Evolutionary conservation across 2,888 invertebrate genomes (phyloP), one percentile per base, ranked within the genome.

Genomic region (Apotomis betuletana): DNA sequence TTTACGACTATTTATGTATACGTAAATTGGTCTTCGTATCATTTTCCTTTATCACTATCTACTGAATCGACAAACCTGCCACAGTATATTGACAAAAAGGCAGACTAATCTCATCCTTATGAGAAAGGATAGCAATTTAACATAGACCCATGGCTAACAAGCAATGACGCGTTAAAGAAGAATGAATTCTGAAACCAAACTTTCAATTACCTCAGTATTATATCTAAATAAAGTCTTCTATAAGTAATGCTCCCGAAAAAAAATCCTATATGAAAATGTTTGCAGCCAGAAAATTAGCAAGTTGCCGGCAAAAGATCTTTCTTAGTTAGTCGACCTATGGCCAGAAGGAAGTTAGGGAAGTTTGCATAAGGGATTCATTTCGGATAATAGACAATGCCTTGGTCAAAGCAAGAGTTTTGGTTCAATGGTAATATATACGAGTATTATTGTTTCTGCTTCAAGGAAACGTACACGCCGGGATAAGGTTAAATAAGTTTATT

Each of bases 1-100:
- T 63, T 69, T 69, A 63, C 69, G 51, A 69, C 57, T n/a, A 57
- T 57, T 69, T 55, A 62, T n/a, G n/a, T n/a, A n/a, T 69, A 57
- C 62, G 36, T 55, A 57, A 63, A 63, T 62, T 57, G 62, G 46
- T 69, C 38, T 67, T 8, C 27, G 60, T 44, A 60, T 61, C 60
- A 69, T 63, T 69, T 63, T 51, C 62, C 57, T 63, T 63, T 63
- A 69, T 69, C 62, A 55, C 46, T 62, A 63, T 63, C 62, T 15
- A 58, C 63, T 69, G 62, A 63, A 55, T 69, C 36, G 69, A 49
- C 41, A 57, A 12, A 57, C 62, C 57, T 15, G 51, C 57, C 15
- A 58, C 10, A 8, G 12, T 63, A 51, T 15, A 36, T 62, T 38
- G 65, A 58, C n/a, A 54, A 54, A 3, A 15, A 10, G 13, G 4